phyloP scores from a whole-genome alignment of 1,140 invertebrate species.

The Procambarus virginalis region DNA sequence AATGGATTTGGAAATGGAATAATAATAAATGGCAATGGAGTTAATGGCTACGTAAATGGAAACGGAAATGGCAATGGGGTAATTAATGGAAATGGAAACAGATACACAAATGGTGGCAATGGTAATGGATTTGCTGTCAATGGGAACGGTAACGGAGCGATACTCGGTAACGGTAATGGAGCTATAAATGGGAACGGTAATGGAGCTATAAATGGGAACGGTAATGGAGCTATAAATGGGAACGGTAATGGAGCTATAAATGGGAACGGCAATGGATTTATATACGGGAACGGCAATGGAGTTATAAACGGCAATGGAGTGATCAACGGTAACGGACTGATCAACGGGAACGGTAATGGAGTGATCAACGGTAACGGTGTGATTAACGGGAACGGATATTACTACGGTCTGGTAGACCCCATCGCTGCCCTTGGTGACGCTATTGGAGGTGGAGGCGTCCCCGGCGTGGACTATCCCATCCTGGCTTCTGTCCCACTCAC shows the following conservation, averaged over 20 bases:
- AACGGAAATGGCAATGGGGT: constrained; percentile 11
- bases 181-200: not conserved
- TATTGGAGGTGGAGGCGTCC: not conserved
- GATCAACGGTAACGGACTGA: not conserved
- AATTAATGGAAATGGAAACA: not conserved
- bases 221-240: not conserved
- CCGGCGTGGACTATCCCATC: constrained; percentile 42
- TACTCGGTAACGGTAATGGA: not conserved
- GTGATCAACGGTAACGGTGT: not conserved
- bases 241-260: not conserved
- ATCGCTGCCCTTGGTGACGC: not conserved
- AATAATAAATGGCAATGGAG: not conserved
- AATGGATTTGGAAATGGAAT: not conserved
- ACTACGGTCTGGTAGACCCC: constrained; percentile 2
- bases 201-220: not conserved
- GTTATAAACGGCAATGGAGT: not conserved
- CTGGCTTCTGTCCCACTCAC: constrained; percentile 18
- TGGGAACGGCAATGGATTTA: not conserved
- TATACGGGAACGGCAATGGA: not conserved
- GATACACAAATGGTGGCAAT: not conserved
- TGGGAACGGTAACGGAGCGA: not conserved
- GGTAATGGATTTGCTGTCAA: not conserved
- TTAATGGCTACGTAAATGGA: not conserved
- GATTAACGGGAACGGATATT: too few relatives aligned
- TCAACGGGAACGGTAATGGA: constrained; percentile 15